Evolutionary conservation across 30 jellyfish, hydroid and myxozoan genomes (phyloP), one percentile per base, ranked within the genome.

Genomic region (Rhopilema esculentum): DNA sequence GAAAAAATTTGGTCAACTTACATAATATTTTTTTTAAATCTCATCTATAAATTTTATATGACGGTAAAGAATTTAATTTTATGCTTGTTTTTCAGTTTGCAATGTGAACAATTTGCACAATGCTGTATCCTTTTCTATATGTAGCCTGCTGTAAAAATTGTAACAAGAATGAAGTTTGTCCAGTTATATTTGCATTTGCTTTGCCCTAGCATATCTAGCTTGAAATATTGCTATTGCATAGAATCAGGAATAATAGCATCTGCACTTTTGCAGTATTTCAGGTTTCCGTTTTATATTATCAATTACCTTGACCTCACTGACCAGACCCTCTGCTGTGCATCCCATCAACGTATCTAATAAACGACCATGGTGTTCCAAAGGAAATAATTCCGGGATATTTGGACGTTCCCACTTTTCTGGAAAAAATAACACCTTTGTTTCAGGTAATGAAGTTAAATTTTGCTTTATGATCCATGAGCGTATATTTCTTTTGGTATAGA

Each of bases 341-440:
- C 2, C 99, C 99, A 1, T 84, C 97, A 50, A 89, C 99, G 15
- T 94, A 81, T 51, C 67, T 94, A 49, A 94, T 94, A 29, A 80
- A 90, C 67, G 79, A 87, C 50, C 85, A 80, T 24, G 99, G 99
- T 1, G 68, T 94, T 0, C 99, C 99, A n/a, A 75, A 79, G 26
- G 97, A 84, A n/a, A 94, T 94, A 0, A 79, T 94, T 8, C 93
- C 97, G 61, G 97, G 97, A 67, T 88, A 63, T 66, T 18, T 90
- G 23, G 83, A 79, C 18, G 77, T 88, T 25, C 89, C 57, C 0
- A 83, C 71, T 1, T 79, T 94, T 69, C 82, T 57, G 1, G 66
- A 64, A 49, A 31, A 92, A 48, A 48, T 93, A 4, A 9, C 75
- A 24, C 65, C 31, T 0, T 69, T 84, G 33, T 20, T 91, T 16